Conservation (phyloP, 2,888 invertebrate genomes). For the Sminthurides aquaticus region DNA sequence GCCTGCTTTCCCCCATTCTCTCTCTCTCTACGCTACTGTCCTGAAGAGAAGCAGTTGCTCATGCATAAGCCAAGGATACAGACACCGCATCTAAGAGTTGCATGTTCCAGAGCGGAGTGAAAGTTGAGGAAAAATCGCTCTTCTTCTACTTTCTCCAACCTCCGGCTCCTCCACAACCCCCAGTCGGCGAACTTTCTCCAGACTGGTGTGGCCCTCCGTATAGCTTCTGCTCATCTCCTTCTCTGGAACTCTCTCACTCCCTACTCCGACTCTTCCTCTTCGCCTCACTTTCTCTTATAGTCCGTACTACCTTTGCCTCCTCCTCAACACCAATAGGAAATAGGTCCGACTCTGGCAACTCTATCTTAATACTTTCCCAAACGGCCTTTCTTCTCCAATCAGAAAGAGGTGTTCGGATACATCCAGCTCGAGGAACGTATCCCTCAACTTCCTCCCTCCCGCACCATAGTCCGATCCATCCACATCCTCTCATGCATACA, state of each 20-base stretch:
- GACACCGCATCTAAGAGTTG: too few species aligned
- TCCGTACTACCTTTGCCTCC: not conserved
- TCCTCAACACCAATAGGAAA: conserved; percentile 3
- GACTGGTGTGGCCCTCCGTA: not conserved
- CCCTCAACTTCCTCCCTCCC: not conserved
- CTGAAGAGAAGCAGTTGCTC: too few species aligned
- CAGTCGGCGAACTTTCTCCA: conserved; percentile 1
- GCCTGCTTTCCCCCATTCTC: too few species aligned
- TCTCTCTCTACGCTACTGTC: too few species aligned
- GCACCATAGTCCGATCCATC: not conserved
- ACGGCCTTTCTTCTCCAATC: conserved; percentile 12
- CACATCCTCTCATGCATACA: not conserved
- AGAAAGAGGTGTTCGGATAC: conserved; percentile 4
- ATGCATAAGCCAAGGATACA: too few species aligned
- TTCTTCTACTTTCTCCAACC: too few species aligned
- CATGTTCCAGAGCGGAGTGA: too few species aligned
- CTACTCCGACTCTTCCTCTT: not conserved
- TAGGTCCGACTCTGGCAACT: not conserved
- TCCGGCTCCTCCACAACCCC: too few species aligned
- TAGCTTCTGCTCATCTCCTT: not conserved
- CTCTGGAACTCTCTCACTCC: not conserved
- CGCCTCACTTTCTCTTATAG: not conserved
- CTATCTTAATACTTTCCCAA: not conserved
- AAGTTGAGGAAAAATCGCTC: too few species aligned
- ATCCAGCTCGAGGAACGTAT: conserved; percentile 26